Evolutionary conservation across 2,797 vertebrate genomes (phyloP).

Genomic region (Malurus leucopterus): DNA sequence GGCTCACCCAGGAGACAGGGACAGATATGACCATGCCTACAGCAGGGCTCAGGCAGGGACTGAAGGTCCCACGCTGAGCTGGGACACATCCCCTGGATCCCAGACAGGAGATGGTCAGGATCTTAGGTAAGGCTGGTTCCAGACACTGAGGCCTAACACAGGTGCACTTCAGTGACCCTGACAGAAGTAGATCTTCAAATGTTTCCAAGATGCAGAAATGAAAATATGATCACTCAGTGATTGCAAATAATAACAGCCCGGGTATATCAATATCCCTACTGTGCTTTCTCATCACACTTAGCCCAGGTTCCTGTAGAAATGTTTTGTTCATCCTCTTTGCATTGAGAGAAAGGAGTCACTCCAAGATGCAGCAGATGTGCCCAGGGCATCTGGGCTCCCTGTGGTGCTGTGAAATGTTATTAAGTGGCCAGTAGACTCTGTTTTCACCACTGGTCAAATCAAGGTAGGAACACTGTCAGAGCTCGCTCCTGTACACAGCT

Average conservation of each 20-base stretch:
- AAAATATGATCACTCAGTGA: not conserved
- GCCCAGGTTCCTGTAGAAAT: not conserved
- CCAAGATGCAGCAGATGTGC: not conserved
- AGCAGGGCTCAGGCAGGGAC: not conserved
- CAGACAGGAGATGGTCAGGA: not conserved
- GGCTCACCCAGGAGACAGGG: not conserved
- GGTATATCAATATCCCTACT: not conserved
- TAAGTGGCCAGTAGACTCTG: not conserved
- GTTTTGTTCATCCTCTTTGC: not conserved
- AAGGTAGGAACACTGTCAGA: not conserved
- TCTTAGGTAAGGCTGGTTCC: not conserved
- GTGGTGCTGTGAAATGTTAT: not conserved
- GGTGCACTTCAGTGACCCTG: not conserved
- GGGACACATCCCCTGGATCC: not conserved
- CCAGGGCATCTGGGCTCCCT: not conserved
- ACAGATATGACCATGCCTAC: not conserved
- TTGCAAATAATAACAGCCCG: not conserved
- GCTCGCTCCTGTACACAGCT: not conserved
- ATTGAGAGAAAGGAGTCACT: not conserved
- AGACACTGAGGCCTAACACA: not conserved
- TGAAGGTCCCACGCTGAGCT: not conserved
- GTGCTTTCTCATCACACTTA: not conserved
- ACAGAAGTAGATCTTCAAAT: not conserved
- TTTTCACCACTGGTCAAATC: not conserved
- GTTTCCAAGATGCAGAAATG: not conserved